phyloP scores from a whole-genome alignment of 2,113 vertebrate species.

The Phaethornis superciliosus region DNA sequence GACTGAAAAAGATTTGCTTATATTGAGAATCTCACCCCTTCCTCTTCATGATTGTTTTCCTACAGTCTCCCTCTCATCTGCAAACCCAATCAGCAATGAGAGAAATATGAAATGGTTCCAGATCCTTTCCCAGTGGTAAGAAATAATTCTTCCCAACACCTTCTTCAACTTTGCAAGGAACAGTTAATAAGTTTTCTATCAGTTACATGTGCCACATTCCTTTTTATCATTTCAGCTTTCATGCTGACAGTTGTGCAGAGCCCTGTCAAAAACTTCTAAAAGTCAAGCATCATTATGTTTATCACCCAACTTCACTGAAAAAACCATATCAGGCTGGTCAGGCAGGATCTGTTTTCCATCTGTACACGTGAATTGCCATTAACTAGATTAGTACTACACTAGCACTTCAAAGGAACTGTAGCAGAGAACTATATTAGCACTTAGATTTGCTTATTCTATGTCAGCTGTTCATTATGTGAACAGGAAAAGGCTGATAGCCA shows the following conservation, averaged over 20 bases:
- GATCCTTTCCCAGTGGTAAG: background rate
- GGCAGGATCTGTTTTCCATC: constrained; percentile 1
- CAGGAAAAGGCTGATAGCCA: background rate
- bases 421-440: background rate
- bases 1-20: background rate
- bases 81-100: background rate
- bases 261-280: background rate
- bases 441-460: background rate
- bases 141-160: background rate
- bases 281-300: background rate
- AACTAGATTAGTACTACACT: background rate
- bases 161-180: background rate
- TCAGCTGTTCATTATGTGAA: background rate
- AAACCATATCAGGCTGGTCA: background rate
- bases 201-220: background rate
- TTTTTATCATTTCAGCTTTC: background rate
- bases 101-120: background rate
- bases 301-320: background rate
- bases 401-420: background rate
- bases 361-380: background rate
- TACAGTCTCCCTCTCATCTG: background rate
- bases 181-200: background rate
- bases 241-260: background rate
- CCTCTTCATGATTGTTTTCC: background rate
- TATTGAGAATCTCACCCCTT: background rate